A percentile compares a stretch with the other conserved stretches of the same genome.
Evolutionary conservation across 1,140 invertebrate species (phyloP).

Genomic region (Drosophila insularis): DNA sequence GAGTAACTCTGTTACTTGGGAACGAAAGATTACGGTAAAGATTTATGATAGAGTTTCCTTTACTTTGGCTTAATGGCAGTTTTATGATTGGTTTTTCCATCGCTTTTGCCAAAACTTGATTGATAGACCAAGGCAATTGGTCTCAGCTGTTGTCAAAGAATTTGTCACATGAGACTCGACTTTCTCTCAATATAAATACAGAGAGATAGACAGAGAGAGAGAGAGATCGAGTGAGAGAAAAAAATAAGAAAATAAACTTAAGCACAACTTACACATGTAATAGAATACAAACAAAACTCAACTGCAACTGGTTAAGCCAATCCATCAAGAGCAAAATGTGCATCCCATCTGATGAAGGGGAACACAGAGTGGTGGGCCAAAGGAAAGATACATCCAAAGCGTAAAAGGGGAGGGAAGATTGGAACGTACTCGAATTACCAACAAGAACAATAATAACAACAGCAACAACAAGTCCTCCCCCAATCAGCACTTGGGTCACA

Average conservation of each 20-base stretch:
- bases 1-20: conserved; percentile 25
- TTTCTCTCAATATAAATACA: neutral
- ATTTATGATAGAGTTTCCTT: conserved; percentile 63
- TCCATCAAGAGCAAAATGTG: conserved; percentile 61
- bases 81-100: conserved; percentile 63
- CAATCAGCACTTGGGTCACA: conserved; percentile 24
- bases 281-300: conserved; percentile 49
- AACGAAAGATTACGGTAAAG: conserved; percentile 60
- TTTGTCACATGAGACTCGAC: conserved; percentile 56
- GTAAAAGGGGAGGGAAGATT: neutral
- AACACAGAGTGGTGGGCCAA: neutral
- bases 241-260: conserved; percentile 45
- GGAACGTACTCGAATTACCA: conserved; percentile 67
- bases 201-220: conserved; percentile 18
- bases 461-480: conserved; percentile 12
- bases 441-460: conserved; percentile 39
- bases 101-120: conserved; percentile 44
- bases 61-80: conserved; percentile 64
- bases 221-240: neutral
- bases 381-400: neutral
- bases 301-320: conserved; percentile 63
- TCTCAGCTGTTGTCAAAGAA: conserved; percentile 72
- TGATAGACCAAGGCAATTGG: conserved; percentile 66
- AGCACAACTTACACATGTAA: conserved; percentile 76
- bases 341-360: conserved; percentile 23